Evolutionary conservation across 2,797 vertebrate genomes (phyloP), one percentile per base, ranked within the genome.

Genomic region (Lepus oiostolus): DNA sequence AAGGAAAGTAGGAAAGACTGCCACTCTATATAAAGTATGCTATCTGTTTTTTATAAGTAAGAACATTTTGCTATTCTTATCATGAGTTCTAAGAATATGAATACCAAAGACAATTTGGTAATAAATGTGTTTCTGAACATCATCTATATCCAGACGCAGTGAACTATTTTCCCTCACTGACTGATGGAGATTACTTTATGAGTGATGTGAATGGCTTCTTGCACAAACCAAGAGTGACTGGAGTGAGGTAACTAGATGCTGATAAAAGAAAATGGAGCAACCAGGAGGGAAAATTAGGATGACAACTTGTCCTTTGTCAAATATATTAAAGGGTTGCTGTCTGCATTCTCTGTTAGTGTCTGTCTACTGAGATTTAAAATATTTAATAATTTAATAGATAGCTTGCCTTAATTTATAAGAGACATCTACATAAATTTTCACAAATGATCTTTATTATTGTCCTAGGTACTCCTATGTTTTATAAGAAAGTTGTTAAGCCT

Each of bases 121-220:
- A 94, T 84, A 38, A 77, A 94, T 82, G 58, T 86, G 11, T 84
- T 90, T 96, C 82, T 95, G 89, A 94, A 68, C 21, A 70, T 13
- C 81, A 91, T 94, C 65, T 77, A 26, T 85, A 24, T 96, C 8
- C 65, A 80, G 60, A 80, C 19, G 30, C 5, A 76, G 38, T 67
- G 77, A 96, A 88, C 26, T 80, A 60, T 91, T 96, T 94, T 74
- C 58, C 70, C 67, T 83, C 62, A 50, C 13, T 90, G 47, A 88
- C 93, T 68, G 52, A 68, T 7, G 52, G 5, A 93, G 74, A 96
- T 95, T 80, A 91, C 77, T 95, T 93, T 95, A 68, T 95, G 80
- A 96, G 68, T 35, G 71, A 93, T 95, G n/a, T 90, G 58, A 81
- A 68, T 79, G 82, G 42, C 30, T 94, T 65, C 67, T 88, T 60